A percentile compares a stretch with the other conserved stretches of the same genome.
phyloP scores from a whole-genome alignment of 2,888 invertebrate genomes.

The Idaea aversata region DNA sequence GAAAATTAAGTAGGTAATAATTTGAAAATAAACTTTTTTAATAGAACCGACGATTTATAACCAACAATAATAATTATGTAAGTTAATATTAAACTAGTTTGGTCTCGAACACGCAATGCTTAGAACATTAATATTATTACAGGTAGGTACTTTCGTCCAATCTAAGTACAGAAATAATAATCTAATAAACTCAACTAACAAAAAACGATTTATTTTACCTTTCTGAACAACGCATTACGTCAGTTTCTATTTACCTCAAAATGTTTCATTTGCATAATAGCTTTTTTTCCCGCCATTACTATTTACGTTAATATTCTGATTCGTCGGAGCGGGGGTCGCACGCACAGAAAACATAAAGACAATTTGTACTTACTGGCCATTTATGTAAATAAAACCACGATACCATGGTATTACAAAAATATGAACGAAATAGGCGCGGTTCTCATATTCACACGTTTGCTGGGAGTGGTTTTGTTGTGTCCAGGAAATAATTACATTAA shows the following conservation, averaged over 20 bases:
- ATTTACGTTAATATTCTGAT: constrained; percentile 79
- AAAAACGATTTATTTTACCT: constrained; percentile 71
- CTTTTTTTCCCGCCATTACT: constrained; percentile 75
- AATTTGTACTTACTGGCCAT: constrained; percentile 74
- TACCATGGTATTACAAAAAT: constrained; percentile 69
- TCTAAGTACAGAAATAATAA: constrained; percentile 46
- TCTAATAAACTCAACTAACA: constrained; percentile 57
- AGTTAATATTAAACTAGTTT: background rate
- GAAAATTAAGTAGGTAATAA: too few relatives aligned
- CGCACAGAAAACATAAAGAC: constrained; percentile 79
- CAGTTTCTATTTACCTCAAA: constrained; percentile 77
- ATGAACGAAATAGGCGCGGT: constrained; percentile 63
- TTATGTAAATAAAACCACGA: constrained; percentile 78
- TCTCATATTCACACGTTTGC: constrained; percentile 61
- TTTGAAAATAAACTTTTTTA: too few relatives aligned
- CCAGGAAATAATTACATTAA: constrained; percentile 50
- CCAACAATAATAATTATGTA: constrained; percentile 3
- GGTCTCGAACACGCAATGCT: constrained; percentile 23
- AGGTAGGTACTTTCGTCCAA: constrained; percentile 47
- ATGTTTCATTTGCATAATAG: constrained; percentile 80
- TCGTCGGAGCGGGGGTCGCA: constrained; percentile 72
- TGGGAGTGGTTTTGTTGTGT: constrained; percentile 56
- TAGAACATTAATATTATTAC: constrained; percentile 23
- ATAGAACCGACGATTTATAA: too few relatives aligned
- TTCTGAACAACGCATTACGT: constrained; percentile 70